Base-by-base conservation (phyloP, 2,113 vertebrate species). In the Desmodus rotundus region DNA sequence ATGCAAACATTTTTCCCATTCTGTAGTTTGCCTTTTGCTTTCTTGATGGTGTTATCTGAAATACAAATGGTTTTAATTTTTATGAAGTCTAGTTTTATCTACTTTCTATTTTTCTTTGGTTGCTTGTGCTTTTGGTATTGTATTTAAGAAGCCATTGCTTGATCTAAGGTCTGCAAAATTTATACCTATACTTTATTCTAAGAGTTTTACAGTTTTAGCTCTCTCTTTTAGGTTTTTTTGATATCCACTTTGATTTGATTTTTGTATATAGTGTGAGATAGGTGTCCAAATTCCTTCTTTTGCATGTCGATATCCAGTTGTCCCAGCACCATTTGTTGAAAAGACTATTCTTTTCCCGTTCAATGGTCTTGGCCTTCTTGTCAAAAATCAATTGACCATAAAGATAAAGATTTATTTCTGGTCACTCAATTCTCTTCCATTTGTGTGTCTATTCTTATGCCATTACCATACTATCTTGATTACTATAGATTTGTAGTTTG, bases 1-100 rank as follows among this genome's bases (percentile, higher is more conserved):
- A 93, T 68, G 4, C 54, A 50, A 72, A 67, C 31, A 76, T 52
- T 73, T 96, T 33, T 73, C 31, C 7, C 45, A 47, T 47, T 87
- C 74, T 74, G n/a, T 83, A 26, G 31, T 20, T 72, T 86, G 15
- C 70, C 33, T 65, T 47, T 87, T 78, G 56, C 50, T 91, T 90
- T 88, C 5, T 17, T 77, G 33, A 80, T 87, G 33, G 43, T 74
- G 2, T 61, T 12, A 10, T 76, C 89, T 86, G 65, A 84, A 85
- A 74, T 22, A 83, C 41, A 84, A 54, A 61, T 45, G 24, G 11
- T 91, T 94, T 86, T 80, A 74, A 78, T 94, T 87, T 94, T 87
- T 20, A 73, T 47, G 56, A 56, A 65, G 20, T 78, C 67, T 1
- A 67, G 4, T 61, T 92, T 92, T 92, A 36, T 58, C 54, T 87